Evolutionary conservation across 2,797 vertebrate genomes (phyloP).

Genomic region (Bufotes viridis): DNA sequence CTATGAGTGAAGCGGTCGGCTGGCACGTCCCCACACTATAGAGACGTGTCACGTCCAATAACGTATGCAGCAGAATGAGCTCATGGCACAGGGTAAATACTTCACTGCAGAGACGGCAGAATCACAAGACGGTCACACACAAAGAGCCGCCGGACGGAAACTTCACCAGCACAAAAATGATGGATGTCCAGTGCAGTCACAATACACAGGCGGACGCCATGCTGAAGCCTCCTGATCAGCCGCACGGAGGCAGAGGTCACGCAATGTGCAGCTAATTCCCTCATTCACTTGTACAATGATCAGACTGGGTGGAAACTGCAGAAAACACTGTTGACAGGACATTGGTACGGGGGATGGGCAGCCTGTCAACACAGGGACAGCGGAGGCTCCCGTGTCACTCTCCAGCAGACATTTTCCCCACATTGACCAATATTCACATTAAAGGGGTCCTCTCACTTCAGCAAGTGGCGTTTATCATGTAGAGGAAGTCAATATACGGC

Average conservation of each 20-base stretch:
- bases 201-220: neutral
- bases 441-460: too few relatives aligned
- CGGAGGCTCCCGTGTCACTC: neutral
- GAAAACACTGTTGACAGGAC: constrained; percentile 22
- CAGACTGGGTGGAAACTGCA: constrained; percentile 47
- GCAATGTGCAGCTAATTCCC: constrained; percentile 2
- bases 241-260: constrained; percentile 2
- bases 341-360: neutral
- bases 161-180: neutral
- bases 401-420: too few relatives aligned
- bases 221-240: neutral
- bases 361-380: constrained; percentile 31
- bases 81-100: neutral
- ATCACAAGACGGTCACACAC: neutral
- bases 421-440: too few relatives aligned
- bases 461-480: too few relatives aligned
- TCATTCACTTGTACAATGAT: constrained; percentile 31
- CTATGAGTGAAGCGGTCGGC: neutral
- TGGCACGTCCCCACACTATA: neutral
- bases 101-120: neutral
- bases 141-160: neutral
- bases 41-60: neutral
- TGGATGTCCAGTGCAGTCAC: neutral
- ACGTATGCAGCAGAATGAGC: neutral
- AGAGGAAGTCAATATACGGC: too few relatives aligned